Evolutionary conservation across 2,113 vertebrate species (phyloP).

Genomic region (Archilochus colubris): DNA sequence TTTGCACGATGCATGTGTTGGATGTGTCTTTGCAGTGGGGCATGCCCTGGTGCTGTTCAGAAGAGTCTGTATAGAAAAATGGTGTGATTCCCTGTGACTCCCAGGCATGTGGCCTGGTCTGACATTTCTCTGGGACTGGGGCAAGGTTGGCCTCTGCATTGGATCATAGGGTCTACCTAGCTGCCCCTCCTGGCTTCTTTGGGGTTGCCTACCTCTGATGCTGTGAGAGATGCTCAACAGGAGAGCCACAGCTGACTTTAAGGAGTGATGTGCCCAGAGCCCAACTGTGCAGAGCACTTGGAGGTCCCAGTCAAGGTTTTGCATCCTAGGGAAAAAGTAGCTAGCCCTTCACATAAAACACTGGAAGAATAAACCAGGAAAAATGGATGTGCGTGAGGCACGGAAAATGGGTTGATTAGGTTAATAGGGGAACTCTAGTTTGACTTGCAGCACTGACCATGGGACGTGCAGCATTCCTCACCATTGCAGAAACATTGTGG

Average conservation of each 20-base stretch:
- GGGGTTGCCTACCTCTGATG: neutral
- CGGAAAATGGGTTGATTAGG: neutral
- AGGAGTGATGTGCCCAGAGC: neutral
- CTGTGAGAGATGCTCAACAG: neutral
- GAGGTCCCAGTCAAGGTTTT: neutral
- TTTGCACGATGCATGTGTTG: fast-evolving
- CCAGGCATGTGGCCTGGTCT: fast-evolving
- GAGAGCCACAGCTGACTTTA: neutral
- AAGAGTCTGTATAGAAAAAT: neutral
- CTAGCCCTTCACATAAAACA: neutral
- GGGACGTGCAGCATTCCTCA: neutral
- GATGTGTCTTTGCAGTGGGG: neutral
- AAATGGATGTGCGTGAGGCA: fast-evolving
- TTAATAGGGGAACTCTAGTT: neutral
- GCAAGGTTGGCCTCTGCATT: neutral
- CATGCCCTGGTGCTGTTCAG: fast-evolving
- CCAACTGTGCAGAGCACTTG: fast-evolving
- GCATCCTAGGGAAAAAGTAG: neutral
- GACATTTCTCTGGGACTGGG: fast-evolving
- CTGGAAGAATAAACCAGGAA: neutral
- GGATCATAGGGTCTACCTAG: neutral
- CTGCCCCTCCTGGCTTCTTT: neutral
- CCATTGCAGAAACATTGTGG: neutral
- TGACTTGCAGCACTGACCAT: fast-evolving
- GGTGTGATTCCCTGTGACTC: neutral